These are phyloP conservation scores for Pterois miles DNA, from an alignment of 2,797 vertebrate genomes.

Conservation along the genomic window DNA sequence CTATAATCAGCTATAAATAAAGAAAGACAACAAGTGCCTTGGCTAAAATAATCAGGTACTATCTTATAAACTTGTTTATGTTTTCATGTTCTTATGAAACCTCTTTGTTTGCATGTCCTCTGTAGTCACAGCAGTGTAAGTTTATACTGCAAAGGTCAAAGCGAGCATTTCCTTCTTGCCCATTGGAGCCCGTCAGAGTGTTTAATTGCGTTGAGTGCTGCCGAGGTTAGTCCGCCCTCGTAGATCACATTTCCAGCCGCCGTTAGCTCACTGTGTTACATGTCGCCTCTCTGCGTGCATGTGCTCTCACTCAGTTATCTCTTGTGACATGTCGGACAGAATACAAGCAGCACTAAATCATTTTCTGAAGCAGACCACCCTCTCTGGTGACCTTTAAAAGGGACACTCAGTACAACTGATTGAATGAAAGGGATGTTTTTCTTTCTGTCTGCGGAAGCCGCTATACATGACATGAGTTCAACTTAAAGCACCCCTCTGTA, in stretches of 20 bases:
- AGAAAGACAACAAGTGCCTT: constrained; percentile 31
- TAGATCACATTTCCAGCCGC: constrained; percentile 63
- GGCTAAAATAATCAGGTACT: constrained; percentile 37
- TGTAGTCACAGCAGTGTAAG: constrained; percentile 75
- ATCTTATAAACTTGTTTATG: constrained; percentile 47
- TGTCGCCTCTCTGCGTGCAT: constrained; percentile 30
- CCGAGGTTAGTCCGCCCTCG: constrained; percentile 68
- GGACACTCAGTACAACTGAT: not conserved
- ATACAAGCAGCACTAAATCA: constrained; percentile 66
- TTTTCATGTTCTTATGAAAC: constrained; percentile 38
- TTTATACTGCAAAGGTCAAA: constrained; percentile 67
- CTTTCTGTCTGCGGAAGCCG: not conserved
- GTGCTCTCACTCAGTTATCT: constrained; percentile 40
- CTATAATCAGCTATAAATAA: constrained; percentile 40
- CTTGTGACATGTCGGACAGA: constrained; percentile 34
- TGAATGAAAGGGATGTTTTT: not conserved
- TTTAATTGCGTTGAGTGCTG: constrained; percentile 61
- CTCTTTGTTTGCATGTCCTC: constrained; percentile 45
- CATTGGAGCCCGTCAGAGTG: constrained; percentile 46
- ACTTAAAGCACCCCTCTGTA: not conserved
- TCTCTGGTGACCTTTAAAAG: constrained; percentile 15
- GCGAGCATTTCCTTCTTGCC: constrained; percentile 61
- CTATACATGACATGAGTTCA: not conserved
- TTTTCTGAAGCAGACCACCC: constrained; percentile 62
- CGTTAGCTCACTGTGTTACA: constrained; percentile 26